Evolutionary conservation across 2,797 vertebrate genomes (phyloP), one percentile per base, ranked within the genome.

Genomic region (Fistularia tabacaria): DNA sequence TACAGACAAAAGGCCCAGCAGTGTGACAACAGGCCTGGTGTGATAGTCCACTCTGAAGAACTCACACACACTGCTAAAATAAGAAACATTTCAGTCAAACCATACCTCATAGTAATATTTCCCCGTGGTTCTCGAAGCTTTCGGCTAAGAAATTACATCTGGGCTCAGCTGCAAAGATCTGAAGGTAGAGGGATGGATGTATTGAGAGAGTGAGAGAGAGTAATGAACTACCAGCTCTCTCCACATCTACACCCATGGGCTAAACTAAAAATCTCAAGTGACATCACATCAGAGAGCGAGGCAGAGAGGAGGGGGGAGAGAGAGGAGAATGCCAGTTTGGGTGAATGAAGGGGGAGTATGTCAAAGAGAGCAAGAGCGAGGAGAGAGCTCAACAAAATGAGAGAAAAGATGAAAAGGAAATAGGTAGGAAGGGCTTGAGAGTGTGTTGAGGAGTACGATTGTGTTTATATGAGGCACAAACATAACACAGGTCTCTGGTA

Each of bases 181-280:
- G 60, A 77, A 75, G 25, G 2, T 25, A 25, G 25, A 71, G 49
- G 67, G 45, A 49, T 37, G 48, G 42, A 64, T 36, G 37, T 44
- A 51, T 14, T 61, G 55, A 7, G 51, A 54, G 64, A 46, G 15
- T 47, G 38, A 63, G 50, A 46, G 59, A 73, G 46, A 77, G 60
- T 58, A 64, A 71, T 66, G 52, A 64, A 73, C 75, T 80, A 60
- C 65, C 71, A 66, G 73, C 74, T 81, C 69, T 59, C 69, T 69
- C 67, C 66, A 66, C 78, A 84, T 76, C 76, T 77, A 76, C 72
- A 83, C 74, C 84, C 78, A 83, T 54, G 78, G 83, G 83, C 80
- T 78, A 73, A 71, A 78, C 83, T 83, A 25, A 25, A 25, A 25
- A 25, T 80, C 74, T 80, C 74, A 47, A 76, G 83, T 82, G 77